Base-by-base conservation (phyloP, 37 sponge, comb jelly and placozoan species). In the Amphimedon queenslandica region DNA sequence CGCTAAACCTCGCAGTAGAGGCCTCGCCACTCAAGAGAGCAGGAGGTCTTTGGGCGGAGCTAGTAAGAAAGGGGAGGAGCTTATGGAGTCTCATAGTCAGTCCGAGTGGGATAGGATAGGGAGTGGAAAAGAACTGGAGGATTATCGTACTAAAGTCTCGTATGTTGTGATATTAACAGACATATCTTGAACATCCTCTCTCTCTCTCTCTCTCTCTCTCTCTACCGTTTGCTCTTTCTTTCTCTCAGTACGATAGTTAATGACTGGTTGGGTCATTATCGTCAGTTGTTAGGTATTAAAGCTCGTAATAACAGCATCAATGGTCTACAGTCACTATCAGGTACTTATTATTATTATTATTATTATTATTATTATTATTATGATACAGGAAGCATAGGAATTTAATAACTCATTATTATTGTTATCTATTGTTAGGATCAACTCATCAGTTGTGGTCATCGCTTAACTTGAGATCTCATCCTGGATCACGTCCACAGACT, bases 261-360 rank as follows among this genome's bases (percentile, higher is more conserved):
- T 27, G 82, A 77, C n/a, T 92, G 93, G 93, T 68, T 92, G 82
- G 66, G 39, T 30, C 67, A 77, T 58, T 92, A 92, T 37, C 60
- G 90, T 2, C 39, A 69, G 69, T n/a, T 27, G 21, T 37, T 88
- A 6, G 93, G 89, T 3, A 84, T 92, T 31, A 76, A n/a, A n/a
- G n/a, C n/a, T n/a, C n/a, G n/a, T n/a, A n/a, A n/a, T n/a, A n/a
- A n/a, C n/a, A n/a, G n/a, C n/a, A n/a, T n/a, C n/a, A n/a, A n/a
- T n/a, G n/a, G n/a, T n/a, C n/a, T 47, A 47, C 51, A 47, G 51
- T 47, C 51, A 47, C n/a, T n/a, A n/a, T n/a, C n/a, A n/a, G n/a
- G n/a, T n/a, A n/a, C n/a, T n/a, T n/a, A n/a, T n/a, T n/a, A n/a
- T n/a, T n/a, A n/a, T n/a, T n/a, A n/a, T n/a, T n/a, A n/a, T n/a